Base-by-base conservation (phyloP, 1,140 invertebrate genomes). In the Rhyzopertha dominica region DNA sequence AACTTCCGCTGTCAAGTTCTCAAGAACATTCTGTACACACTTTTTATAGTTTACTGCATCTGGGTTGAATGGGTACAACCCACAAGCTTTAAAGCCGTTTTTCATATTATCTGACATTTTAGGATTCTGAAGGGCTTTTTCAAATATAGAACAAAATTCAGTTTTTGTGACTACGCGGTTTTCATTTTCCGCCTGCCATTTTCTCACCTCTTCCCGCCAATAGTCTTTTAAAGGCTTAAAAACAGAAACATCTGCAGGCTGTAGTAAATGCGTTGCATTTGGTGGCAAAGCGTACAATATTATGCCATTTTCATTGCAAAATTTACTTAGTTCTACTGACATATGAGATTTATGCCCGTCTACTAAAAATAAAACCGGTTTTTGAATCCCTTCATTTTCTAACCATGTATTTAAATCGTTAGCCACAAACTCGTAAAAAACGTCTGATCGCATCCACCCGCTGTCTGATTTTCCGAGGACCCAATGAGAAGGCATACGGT, bases 281-380 rank as follows among this genome's bases (percentile, higher is more conserved):
- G 67, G 64, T 7, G 53, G 54, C 13, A 72, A 51, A 16, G 63
- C 61, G 29, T 66, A 61, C 20, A 71, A 45, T 32, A 69, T 59
- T 18, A 68, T 68, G 9, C 43, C 45, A 53, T 67, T 52, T 37
- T 62, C 25, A 29, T 51, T 32, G 46, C 69, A 71, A 42, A 68
- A 62, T 29, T 56, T 26, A 42, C 62, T 63, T 18, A 65, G 14
- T 18, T 62, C 47, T n/a, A 65, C 36, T 1, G 65, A 58, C 31
- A 68, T 47, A 38, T 69, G 66, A 2, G 62, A 62, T 28, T 53
- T 58, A 48, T 70, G 62, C 0, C 67, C 67, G 59, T 69, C 65
- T 5, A 68, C 45, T 24, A 71, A 63, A 16, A 69, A 24, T 14
- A 67, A 43, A 17, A 64, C 42, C 16, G 63, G 64, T 40, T 46